Evolutionary conservation across 2,113 vertebrate species (phyloP).

Genomic region (Coptodon bakossiorum): DNA sequence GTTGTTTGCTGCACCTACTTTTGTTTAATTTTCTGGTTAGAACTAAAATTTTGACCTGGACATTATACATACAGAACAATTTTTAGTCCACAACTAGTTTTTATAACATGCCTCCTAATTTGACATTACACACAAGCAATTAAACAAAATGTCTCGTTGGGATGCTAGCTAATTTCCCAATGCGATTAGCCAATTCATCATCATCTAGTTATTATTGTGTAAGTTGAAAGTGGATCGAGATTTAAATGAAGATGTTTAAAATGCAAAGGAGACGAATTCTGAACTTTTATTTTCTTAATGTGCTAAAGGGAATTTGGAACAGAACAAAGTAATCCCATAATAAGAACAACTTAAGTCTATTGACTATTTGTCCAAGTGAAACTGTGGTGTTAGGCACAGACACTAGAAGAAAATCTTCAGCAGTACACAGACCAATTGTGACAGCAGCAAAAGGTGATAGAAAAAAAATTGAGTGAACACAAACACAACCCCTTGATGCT

Average conservation of each 20-base stretch:
- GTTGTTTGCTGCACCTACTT: background rate
- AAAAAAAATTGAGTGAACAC: background rate
- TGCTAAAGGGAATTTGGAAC: background rate
- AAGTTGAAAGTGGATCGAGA: background rate
- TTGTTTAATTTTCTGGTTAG: background rate
- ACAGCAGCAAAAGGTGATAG: background rate
- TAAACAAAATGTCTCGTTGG: background rate
- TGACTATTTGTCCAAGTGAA: background rate
- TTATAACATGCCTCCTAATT: background rate
- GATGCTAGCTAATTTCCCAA: background rate
- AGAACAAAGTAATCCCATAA: background rate
- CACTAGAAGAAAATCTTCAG: background rate
- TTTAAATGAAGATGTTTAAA: background rate
- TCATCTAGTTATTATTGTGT: background rate
- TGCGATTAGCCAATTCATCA: background rate
- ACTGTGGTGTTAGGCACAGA: background rate
- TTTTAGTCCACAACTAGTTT: background rate
- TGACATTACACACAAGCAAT: background rate
- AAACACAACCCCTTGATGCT: constrained; percentile 2
- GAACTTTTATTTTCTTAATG: background rate
- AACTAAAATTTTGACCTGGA: background rate
- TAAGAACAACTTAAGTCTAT: background rate
- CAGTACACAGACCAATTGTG: background rate
- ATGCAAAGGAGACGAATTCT: background rate
- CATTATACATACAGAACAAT: background rate